Evolutionary conservation across 2,888 invertebrate genomes (phyloP), one percentile per base, ranked within the genome.

Genomic region (Lasioglossum pauxillum): DNA sequence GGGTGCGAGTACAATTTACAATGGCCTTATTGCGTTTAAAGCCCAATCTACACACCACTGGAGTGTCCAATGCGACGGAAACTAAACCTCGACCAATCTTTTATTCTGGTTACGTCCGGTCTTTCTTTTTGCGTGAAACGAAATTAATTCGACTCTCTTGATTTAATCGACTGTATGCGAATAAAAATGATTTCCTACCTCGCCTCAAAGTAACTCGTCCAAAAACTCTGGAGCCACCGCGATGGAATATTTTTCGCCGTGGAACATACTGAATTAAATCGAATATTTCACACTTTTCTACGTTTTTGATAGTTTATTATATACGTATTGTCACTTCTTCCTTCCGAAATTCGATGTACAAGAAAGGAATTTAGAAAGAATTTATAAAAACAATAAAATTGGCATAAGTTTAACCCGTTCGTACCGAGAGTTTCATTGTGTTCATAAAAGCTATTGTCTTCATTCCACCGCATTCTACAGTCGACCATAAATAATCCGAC

Each of bases 31-130:
- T 31, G 77, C 23, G 46, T 35, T 69, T 35, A 35, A 64, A 41
- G 19, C 44, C 46, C 49, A 14, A 57, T 23, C 44, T 69, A 53
- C 69, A 81, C 74, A 71, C 74, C 57, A 46, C 81, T 80, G 31
- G 44, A 44, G 67, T n/a, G 7, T 44, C 46, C 38, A 44, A 38
- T 27, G 74, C 16, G 8, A 46, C 16, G 35, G 57, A n/a, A 49
- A 44, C 2, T n/a, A 57, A 10, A 76, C 38, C 72, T 74, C 23
- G 84, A 84, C 84, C 53, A 84, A 83, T 73, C 67, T 69, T 77
- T 23, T 27, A 83, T 23, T n/a, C 5, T 19, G 19, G 46, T 41
- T 16, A 35, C 44, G 46, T 77, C 23, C 53, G 72, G 38, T 71
- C 71, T 49, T 74, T 41, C 38, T 41, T 53, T 53, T 23, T 23